Percentiles rank a stretch among this genome's conserved stretches.
phyloP scores from a whole-genome alignment of 1,140 invertebrate species.

The Capitella teleta region DNA sequence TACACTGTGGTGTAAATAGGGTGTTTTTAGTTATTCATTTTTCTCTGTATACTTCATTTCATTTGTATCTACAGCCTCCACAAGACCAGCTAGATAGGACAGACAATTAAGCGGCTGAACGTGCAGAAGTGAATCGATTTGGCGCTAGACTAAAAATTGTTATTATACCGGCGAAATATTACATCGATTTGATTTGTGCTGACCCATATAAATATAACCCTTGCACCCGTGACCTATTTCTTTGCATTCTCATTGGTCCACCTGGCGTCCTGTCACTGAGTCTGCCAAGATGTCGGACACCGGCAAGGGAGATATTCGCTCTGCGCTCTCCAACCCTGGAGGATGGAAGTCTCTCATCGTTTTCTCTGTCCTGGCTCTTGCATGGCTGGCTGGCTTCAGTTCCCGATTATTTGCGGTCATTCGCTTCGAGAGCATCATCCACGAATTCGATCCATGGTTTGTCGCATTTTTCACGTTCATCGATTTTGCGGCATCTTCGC shows the following conservation, averaged over 20 bases:
- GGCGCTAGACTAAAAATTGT: not conserved
- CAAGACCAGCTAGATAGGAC: too few species aligned
- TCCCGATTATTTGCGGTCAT: constrained; percentile 97
- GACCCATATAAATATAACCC: not conserved
- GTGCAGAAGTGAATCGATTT: not conserved
- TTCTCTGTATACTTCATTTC: too few species aligned
- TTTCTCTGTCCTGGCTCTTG: constrained; percentile 71
- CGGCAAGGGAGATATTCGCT: constrained; percentile 13
- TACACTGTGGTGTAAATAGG: too few species aligned
- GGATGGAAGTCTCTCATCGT: constrained; percentile 55
- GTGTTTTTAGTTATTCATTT: too few species aligned
- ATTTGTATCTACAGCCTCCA: too few species aligned
- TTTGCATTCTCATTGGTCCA: not conserved
- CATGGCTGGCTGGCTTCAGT: constrained; percentile 94
- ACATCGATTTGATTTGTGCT: not conserved
- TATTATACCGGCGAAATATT: not conserved
- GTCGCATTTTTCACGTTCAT: too few species aligned
- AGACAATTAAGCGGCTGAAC: too few species aligned
- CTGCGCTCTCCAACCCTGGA: constrained; percentile 37
- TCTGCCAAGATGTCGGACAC: constrained; percentile 11
- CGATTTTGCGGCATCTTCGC: too few species aligned
- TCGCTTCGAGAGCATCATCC: constrained; percentile 98
- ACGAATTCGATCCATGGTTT: constrained; percentile 99
- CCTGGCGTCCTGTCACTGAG: not conserved
- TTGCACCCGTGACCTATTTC: constrained; percentile 1